Evolutionary conservation across 2,888 invertebrate genomes (phyloP).

Genomic region (Amaurobius ferox): DNA sequence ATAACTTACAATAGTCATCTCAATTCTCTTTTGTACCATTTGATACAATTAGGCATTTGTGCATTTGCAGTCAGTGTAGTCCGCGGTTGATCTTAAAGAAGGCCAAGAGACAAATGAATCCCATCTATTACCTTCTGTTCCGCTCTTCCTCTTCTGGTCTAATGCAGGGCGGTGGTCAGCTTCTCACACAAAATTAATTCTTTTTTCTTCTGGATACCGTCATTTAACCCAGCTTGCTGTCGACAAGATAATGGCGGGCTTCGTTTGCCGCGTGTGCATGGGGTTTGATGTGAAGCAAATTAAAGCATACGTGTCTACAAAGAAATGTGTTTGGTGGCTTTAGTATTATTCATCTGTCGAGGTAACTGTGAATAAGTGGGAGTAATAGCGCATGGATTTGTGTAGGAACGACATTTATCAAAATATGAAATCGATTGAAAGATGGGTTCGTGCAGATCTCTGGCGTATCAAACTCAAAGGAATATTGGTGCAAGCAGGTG

Average conservation of each 20-base stretch:
- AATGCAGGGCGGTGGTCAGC: constrained; percentile 21
- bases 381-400: not conserved
- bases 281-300: not conserved
- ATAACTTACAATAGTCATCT: no score
- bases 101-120: not conserved
- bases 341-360: not conserved
- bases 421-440: not conserved
- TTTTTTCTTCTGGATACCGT: constrained; percentile 4
- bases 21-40: no score
- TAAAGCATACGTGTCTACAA: not conserved
- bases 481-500: no score
- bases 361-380: not conserved
- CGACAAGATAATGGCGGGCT: constrained; percentile 42
- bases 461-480: no score
- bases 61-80: not conserved
- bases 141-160: constrained; percentile 7
- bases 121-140: not conserved
- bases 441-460: no score
- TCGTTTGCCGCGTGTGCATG: not conserved
- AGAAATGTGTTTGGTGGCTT: not conserved
- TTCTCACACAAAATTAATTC: constrained; percentile 20
- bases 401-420: not conserved
- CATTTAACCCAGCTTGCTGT: not conserved
- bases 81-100: not conserved
- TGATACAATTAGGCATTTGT: no score